Evolutionary conservation across 53 echinoderm and acorn worm species (phyloP), one percentile per base, ranked within the genome.

Genomic region (Echinarachnius parma): DNA sequence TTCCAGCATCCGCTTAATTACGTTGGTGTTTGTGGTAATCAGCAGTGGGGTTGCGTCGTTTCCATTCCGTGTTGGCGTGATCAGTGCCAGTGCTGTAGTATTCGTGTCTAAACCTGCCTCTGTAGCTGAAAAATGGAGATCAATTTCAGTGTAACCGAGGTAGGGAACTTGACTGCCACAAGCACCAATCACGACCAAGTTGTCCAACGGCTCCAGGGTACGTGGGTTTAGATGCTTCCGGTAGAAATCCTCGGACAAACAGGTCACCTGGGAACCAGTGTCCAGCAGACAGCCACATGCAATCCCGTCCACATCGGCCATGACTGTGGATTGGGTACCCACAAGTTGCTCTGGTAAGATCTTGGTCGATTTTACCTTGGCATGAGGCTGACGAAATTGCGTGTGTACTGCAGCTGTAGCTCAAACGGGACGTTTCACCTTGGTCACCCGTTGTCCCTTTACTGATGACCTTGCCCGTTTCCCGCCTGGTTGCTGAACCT

Each of bases 401-500:
- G 42, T 39, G 42, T 39, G 42, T 9, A 39, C 7, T 9, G 42
- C 7, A 9, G 52, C 20, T 13, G 4, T 50, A 4, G 9, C 11
- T 16, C 52, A 13, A 13, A 16, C 19, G 13, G 20, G 52, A 16
- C 13, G 9, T 16, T 50, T 2, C 30, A 9, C 4, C 11, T 63
- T 53, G 59, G 86, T 66, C 48, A 64, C 75, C 46, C 19, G 80
- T 44, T 28, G 74, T 64, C 75, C 60, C 66, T n/a, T 28, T 66
- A 74, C 31, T 62, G 80, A 28, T 48, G 65, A 56, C 80, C 75
- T 4, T 33, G 18, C 18, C 34, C 80, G 75, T 85, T 75, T 85
- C 80, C 80, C 80, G 66, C 28, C 30, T 45, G 24, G 29, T 56
- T 60, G 46, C 31, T 39, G 34, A 46, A 85, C 5, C 81, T 34